Evolutionary conservation across 1,140 invertebrate species (phyloP), one percentile per base, ranked within the genome.

Genomic region (Drosophila takahashii): DNA sequence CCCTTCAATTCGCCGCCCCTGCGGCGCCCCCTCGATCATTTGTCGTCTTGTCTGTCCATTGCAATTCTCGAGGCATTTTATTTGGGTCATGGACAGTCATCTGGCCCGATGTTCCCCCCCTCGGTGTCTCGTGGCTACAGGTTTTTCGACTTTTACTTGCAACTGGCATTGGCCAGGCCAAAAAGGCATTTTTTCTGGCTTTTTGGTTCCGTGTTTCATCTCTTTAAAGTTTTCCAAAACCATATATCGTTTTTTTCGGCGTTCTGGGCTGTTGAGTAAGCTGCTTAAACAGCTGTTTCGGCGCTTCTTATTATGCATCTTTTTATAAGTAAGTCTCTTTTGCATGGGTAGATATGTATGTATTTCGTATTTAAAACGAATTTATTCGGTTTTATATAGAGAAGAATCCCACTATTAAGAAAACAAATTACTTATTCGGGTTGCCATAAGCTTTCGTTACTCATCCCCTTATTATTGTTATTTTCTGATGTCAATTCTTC

Each of bases 91-190:
- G 83, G 84, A 87, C 83, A 87, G 84, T 86, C 79, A 76, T 86
- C 83, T 78, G 36, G 61, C 34, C 34, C 47, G 54, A 73, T 48
- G 57, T 42, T 61, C 48, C 62, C 59, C 32, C 10, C 10, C 10
- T 22, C 15, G 36, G 15, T 45, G 39, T 41, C 64, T 79, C 45
- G 27, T 32, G 4, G 29, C 27, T 79, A 89, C 83, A 89, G 83
- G 83, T 87, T 89, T 89, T 87, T 87, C 83, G 83, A 87, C 83
- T 87, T 87, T 87, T 87, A 87, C 83, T 87, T 87, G 84, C 81
- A 64, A 66, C 75, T 73, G 51, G 60, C 75, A 72, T 60, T 69
- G 58, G 65, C 59, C 64, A 51, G 47, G 44, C 34, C 58, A 34
- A 48, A 32, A 57, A 45, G 32, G 50, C 44, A 34, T 4, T 54